Base-by-base conservation (phyloP, 2,888 invertebrate species). In the Cheilosia impressa region DNA sequence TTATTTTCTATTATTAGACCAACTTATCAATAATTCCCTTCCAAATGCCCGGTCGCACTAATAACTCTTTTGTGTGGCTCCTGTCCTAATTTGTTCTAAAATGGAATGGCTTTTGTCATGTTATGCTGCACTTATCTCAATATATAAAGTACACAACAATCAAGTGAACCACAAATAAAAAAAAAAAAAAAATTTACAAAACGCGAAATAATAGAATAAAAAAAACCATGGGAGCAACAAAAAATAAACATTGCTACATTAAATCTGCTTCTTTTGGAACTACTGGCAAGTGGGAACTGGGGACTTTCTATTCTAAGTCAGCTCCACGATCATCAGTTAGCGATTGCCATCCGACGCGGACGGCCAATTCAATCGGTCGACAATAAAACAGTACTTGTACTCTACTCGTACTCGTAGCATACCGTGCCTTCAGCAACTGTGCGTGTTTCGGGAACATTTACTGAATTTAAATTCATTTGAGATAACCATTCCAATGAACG, bases 301-400 rank as follows among this genome's bases (percentile, higher is more conserved):
- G 66, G 19, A 65, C 83, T 78, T 78, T 77, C 71, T 66, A 78
- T 83, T 82, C 78, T 72, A 78, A 79, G 68, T 79, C 63, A 63
- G 73, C 62, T 58, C 72, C 31, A 63, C 63, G 62, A 73, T 63
- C 78, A 53, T 76, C 76, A 82, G 83, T 83, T 79, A 19, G 50
- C 63, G 55, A 57, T 79, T 73, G 78, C 52, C 55, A 73, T 53
- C 73, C 83, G 68, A 55, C 60, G 72, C 79, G 62, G 41, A 58
- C 83, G 68, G 79, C 68, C 78, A 78, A n/a, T 58, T 50, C 24
- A 22, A 50, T 31, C 57, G 58, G 53, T 47, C 27, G 41, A 55
- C 24, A 31, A 31, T 15, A n/a, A 7, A 31, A 31, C 38, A 65
- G 1, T 19, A n/a, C n/a, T 22, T 22, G 24, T 24, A 24, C 24